phyloP scores from a whole-genome alignment of 2,113 vertebrate species.

The Puntigrus tetrazona region DNA sequence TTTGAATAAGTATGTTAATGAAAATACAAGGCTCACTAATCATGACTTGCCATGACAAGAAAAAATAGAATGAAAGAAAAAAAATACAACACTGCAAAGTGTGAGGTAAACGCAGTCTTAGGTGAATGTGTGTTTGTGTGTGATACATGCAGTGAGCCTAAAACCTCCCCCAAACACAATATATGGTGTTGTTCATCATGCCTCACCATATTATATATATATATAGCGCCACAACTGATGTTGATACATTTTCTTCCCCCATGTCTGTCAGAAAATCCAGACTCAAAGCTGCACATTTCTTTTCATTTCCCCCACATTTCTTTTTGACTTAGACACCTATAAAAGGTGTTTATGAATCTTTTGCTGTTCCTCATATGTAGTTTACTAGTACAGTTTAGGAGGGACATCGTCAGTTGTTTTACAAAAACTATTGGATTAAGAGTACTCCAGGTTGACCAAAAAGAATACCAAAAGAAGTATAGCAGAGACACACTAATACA shows the following conservation, averaged over 20 bases:
- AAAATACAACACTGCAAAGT: not conserved
- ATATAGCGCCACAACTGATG: not conserved
- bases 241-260: not conserved
- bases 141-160: not conserved
- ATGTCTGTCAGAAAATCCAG: not conserved
- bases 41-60: not conserved
- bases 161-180: not conserved
- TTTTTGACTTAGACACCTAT: no score
- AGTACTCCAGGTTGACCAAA: no score
- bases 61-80: not conserved
- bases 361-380: no score
- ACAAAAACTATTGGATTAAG: no score
- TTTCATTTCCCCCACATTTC: not conserved
- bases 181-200: not conserved
- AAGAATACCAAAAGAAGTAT: no score
- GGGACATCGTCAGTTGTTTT: no score
- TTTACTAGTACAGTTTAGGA: no score
- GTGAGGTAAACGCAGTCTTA: not conserved
- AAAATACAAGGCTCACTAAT: not conserved
- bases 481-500: no score
- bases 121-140: not conserved
- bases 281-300: not conserved
- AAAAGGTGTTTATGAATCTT: not conserved
- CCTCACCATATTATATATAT: not conserved
- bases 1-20: slow-evolving; percentile 8